These are phyloP conservation scores for Coelogynopora nodosa DNA, from an alignment of 2,888 invertebrate species.

Conservation along the genomic window DNA sequence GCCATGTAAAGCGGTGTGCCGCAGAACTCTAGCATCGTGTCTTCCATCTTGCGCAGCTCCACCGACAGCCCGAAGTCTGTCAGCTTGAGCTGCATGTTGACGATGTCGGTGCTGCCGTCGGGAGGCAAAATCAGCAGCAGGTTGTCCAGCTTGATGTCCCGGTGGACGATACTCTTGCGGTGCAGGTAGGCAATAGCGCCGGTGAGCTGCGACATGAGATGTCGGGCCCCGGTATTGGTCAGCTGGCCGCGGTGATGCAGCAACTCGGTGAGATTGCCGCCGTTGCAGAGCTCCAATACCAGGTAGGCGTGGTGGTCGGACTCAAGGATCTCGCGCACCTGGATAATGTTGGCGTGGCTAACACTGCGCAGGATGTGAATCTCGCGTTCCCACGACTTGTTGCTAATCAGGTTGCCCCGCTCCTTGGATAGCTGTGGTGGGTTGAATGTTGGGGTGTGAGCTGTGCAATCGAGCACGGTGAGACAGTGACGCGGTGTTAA, in stretches of 20 bases:
- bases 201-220: slow-evolving; percentile 56
- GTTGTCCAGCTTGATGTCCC: slow-evolving; percentile 62
- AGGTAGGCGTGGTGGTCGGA: slow-evolving; percentile 57
- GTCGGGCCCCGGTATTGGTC: slow-evolving; percentile 55
- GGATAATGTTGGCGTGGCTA: slow-evolving; percentile 37
- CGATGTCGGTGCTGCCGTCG: background rate
- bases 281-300: slow-evolving; percentile 65
- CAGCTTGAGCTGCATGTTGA: slow-evolving; percentile 50
- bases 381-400: slow-evolving; percentile 43
- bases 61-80: slow-evolving; percentile 67
- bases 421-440: slow-evolving; percentile 1
- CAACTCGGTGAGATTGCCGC: slow-evolving; percentile 63
- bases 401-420: background rate
- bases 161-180: slow-evolving; percentile 61
- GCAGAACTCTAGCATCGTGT: slow-evolving; percentile 66
- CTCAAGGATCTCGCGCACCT: slow-evolving; percentile 37
- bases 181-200: slow-evolving; percentile 61
- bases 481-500: too few species aligned
- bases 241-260: slow-evolving; percentile 59
- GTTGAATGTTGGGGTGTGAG: background rate
- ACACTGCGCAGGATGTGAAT: slow-evolving; percentile 40
- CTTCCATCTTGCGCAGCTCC: slow-evolving; percentile 47
- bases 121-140: slow-evolving; percentile 57
- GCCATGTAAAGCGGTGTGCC: slow-evolving; percentile 67
- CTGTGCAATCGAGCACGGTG: background rate